Conservation (phyloP, 2,888 invertebrate genomes). For the Amphimallon solstitiale region DNA sequence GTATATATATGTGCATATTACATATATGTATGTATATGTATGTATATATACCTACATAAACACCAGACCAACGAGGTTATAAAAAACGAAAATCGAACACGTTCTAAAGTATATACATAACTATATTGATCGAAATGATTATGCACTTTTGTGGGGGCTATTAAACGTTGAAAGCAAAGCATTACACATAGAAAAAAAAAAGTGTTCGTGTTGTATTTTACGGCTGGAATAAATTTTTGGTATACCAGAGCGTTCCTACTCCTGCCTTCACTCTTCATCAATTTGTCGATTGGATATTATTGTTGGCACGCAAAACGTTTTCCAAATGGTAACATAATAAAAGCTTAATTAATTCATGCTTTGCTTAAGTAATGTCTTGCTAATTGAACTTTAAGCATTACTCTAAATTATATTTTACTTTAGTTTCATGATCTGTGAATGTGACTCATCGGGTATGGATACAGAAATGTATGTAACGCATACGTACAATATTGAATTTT, state of each 20-base stretch:
- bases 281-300: conserved; percentile 25
- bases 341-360: conserved; percentile 16
- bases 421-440: no score
- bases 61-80: conserved; percentile 1
- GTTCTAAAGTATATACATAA: conserved; percentile 33
- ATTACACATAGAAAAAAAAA: conserved; percentile 35
- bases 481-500: no score
- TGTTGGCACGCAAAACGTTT: conserved; percentile 16
- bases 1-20: no score
- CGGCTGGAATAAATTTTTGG: conserved; percentile 30
- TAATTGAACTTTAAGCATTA: no score
- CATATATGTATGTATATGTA: no score
- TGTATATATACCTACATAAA: background rate
- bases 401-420: no score
- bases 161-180: conserved; percentile 39
- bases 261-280: conserved; percentile 13
- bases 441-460: no score
- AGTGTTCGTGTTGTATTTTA: conserved; percentile 35
- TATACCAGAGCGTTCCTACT: conserved; percentile 1
- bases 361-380: no score
- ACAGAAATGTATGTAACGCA: no score
- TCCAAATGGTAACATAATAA: conserved; percentile 4
- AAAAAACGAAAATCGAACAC: conserved; percentile 35
- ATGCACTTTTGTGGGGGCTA: conserved; percentile 39
- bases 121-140: conserved; percentile 37